A percentile compares a stretch with the other conserved stretches of the same genome.
Evolutionary conservation across 2,797 vertebrate species (phyloP).

Genomic region (Aplochiton taeniatus): DNA sequence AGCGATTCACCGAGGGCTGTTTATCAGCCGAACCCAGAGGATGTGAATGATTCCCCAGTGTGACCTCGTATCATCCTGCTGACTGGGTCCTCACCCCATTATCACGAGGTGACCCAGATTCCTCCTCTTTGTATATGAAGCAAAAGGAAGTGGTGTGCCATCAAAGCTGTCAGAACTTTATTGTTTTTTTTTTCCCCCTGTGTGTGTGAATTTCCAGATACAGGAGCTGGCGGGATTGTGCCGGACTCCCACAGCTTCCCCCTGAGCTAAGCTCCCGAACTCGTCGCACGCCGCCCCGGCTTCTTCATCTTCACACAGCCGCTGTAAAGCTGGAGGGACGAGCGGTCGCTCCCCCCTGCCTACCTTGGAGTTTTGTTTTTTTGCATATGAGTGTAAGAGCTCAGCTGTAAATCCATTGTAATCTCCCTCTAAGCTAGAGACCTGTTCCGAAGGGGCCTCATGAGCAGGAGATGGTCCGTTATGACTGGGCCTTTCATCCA

Average conservation of each 20-base stretch:
- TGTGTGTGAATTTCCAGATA: constrained; percentile 39
- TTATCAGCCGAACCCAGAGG: constrained; percentile 41
- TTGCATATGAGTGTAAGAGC: constrained; percentile 70
- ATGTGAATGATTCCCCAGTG: constrained; percentile 57
- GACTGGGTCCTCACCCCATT: constrained; percentile 58
- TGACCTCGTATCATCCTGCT: constrained; percentile 48
- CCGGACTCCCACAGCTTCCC: constrained; percentile 24
- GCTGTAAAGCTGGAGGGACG: constrained; percentile 52
- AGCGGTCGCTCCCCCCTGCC: constrained; percentile 39
- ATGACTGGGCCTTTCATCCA: constrained; percentile 72
- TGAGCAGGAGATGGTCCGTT: constrained; percentile 73
- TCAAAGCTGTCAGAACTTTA: background rate
- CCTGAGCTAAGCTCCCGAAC: constrained; percentile 49
- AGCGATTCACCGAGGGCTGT: constrained; percentile 34
- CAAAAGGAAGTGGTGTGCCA: constrained; percentile 28
- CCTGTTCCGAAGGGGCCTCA: constrained; percentile 60
- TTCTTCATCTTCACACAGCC: constrained; percentile 44
- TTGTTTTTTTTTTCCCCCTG: constrained; percentile 27
- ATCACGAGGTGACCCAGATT: constrained; percentile 59
- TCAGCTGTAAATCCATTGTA: constrained; percentile 78
- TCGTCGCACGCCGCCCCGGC: constrained; percentile 26
- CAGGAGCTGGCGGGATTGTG: constrained; percentile 23
- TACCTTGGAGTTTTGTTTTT: constrained; percentile 55
- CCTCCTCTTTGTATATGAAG: constrained; percentile 26
- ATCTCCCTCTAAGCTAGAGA: constrained; percentile 75